phyloP scores from a whole-genome alignment of 2,797 vertebrate genomes.

The Lophura swinhoii region DNA sequence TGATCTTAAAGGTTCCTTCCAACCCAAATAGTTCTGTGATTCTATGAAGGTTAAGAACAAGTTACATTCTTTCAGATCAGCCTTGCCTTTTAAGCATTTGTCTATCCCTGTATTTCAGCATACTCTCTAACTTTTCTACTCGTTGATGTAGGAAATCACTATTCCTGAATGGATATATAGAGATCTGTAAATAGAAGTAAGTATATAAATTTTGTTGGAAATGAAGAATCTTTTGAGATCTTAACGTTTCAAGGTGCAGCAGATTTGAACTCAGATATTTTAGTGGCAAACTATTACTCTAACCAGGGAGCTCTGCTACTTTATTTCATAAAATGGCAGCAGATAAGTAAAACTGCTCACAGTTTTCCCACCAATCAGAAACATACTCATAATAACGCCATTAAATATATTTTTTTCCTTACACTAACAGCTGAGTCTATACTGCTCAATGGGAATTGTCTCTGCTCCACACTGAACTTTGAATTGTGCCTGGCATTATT shows the following conservation, averaged over 20 bases:
- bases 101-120: not conserved
- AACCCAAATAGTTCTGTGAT: too few species aligned
- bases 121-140: not conserved
- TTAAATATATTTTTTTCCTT: not conserved
- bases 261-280: not conserved
- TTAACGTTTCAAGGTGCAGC: rapidly evolving
- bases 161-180: rapidly evolving
- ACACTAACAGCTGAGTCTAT: not conserved
- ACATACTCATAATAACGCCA: not conserved
- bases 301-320: not conserved
- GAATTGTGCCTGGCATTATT: not conserved
- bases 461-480: not conserved
- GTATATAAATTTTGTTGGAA: not conserved
- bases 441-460: rapidly evolving
- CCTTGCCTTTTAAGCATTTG: not conserved
- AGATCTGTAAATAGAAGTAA: not conserved
- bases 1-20: too few species aligned
- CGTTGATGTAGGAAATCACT: not conserved
- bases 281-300: not conserved
- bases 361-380: not conserved
- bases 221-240: not conserved
- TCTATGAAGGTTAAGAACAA: not conserved
- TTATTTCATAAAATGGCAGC: not conserved
- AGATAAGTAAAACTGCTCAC: not conserved
- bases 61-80: not conserved